Conservation (phyloP, 2,797 vertebrate genomes). For the Poeciliopsis infans region DNA sequence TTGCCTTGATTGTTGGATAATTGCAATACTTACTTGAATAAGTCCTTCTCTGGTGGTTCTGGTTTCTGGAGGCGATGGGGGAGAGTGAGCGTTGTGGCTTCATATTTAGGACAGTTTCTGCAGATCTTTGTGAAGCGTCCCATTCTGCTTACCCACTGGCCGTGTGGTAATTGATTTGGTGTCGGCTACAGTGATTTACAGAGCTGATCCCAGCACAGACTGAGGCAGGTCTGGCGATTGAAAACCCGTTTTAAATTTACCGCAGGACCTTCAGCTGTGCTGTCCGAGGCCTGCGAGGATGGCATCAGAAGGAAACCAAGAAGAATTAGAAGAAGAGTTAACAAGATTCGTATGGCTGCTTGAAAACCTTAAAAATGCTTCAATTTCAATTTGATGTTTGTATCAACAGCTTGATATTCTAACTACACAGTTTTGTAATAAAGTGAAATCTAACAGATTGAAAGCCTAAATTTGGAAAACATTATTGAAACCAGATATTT, state of each 20-base stretch:
- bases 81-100: slow-evolving; percentile 35
- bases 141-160: slow-evolving; percentile 73
- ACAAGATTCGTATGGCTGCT: no score
- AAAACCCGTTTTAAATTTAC: slow-evolving; percentile 72
- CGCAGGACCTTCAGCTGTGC: slow-evolving; percentile 43
- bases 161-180: slow-evolving; percentile 77
- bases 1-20: neutral
- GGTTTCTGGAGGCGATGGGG: slow-evolving; percentile 70
- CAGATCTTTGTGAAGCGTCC: slow-evolving; percentile 62
- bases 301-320: slow-evolving; percentile 53
- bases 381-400: no score
- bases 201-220: slow-evolving; percentile 70
- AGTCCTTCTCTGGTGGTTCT: slow-evolving; percentile 33
- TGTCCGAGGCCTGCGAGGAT: slow-evolving; percentile 43
- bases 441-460: no score
- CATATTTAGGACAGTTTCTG: slow-evolving; percentile 67
- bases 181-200: slow-evolving; percentile 75
- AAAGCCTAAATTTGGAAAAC: no score
- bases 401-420: no score
- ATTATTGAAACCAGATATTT: no score
- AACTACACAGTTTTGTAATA: no score
- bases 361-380: no score
- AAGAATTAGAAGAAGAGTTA: slow-evolving; percentile 42
- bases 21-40: neutral
- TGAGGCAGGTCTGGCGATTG: slow-evolving; percentile 60